These are phyloP conservation scores for Tichodroma muraria DNA, from an alignment of 2,113 vertebrate species.

Conservation along the genomic window DNA sequence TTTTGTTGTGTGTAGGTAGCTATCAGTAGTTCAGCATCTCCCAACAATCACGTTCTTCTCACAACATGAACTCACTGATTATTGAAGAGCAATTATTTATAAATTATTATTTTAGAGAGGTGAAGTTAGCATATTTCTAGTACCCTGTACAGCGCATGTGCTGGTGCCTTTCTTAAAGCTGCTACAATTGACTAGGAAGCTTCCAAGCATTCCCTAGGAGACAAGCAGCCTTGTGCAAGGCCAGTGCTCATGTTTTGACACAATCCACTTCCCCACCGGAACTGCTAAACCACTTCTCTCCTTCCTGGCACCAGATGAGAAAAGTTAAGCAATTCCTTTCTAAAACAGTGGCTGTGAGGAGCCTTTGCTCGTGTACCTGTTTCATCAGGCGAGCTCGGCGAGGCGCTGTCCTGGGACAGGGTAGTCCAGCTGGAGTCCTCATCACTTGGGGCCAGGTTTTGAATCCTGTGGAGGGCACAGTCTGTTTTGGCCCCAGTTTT, in stretches of 20 bases:
- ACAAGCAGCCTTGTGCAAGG: not conserved
- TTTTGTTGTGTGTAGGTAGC: not conserved
- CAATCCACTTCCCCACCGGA: not conserved
- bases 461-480: conserved; percentile 82
- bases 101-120: not conserved
- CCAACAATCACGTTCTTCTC: not conserved
- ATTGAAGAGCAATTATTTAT: not conserved
- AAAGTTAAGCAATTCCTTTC: not conserved
- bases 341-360: fast-evolving
- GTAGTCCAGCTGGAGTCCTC: conserved; percentile 99
- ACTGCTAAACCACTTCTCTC: not conserved
- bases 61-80: not conserved
- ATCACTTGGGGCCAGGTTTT: conserved; percentile 89
- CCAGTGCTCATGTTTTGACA: not conserved
- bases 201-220: not conserved
- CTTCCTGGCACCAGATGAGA: not conserved
- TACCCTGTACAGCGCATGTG: not conserved
- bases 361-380: conserved; percentile 71
- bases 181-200: fast-evolving
- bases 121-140: not conserved
- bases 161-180: not conserved
- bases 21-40: not conserved
- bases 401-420: conserved; percentile 90
- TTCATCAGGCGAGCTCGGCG: conserved; percentile 83
- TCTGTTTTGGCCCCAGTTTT: conserved; percentile 88